Conservation (phyloP, 53 echinoderm and acorn worm species). For the Echinarachnius parma region DNA sequence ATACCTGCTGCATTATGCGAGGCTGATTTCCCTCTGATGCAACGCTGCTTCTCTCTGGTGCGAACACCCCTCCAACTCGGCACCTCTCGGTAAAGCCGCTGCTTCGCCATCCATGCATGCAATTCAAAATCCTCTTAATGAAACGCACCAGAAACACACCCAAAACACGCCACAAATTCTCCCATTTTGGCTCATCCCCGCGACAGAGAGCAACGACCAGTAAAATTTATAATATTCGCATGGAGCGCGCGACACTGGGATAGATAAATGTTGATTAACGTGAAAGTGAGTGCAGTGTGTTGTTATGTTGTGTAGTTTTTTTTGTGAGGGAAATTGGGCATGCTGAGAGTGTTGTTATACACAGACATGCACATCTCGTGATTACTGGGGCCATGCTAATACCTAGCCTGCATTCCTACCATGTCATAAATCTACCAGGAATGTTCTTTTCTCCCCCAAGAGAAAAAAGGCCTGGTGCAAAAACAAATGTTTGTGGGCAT, state of each 20-base stretch:
- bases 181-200: background rate
- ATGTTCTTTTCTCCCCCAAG: slow-evolving; percentile 32
- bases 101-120: slow-evolving; percentile 37
- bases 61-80: slow-evolving; percentile 38
- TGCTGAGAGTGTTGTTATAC: no score
- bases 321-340: no score
- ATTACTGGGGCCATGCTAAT: slow-evolving; percentile 18
- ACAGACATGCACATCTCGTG: slow-evolving; percentile 22
- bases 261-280: slow-evolving; percentile 13
- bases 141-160: background rate
- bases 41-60: slow-evolving; percentile 9
- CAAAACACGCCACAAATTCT: background rate
- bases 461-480: slow-evolving; percentile 26
- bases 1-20: slow-evolving; percentile 32
- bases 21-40: slow-evolving; percentile 8
- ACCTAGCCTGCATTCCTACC: slow-evolving; percentile 30
- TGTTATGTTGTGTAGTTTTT: no score
- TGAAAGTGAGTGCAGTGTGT: background rate
- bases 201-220: slow-evolving; percentile 5
- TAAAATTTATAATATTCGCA: slow-evolving; percentile 18
- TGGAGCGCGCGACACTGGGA: no score
- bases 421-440: slow-evolving; percentile 40
- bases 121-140: no score
- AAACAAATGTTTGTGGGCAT: no score
- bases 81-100: slow-evolving; percentile 41